Percentiles rank a stretch among this genome's conserved stretches.
Evolutionary conservation across 2,797 vertebrate genomes (phyloP).

Genomic region (Sitta carolinensis): DNA sequence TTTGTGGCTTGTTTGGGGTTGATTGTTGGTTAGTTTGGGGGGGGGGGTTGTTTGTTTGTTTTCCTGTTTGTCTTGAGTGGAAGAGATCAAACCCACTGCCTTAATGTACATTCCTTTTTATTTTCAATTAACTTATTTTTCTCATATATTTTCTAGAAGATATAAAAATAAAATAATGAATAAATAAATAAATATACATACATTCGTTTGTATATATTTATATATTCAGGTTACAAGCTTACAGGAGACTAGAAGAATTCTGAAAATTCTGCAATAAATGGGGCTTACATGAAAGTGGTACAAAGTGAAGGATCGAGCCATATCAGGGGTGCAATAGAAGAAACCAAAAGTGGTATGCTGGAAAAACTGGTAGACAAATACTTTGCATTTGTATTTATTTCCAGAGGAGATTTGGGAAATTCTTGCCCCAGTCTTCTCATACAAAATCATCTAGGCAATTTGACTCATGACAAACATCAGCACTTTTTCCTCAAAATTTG

Average conservation of each 20-base stretch:
- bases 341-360: background rate
- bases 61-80: background rate
- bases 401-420: background rate
- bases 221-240: background rate
- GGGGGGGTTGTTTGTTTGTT: no score
- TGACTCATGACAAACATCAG: background rate
- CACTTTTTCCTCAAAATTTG: background rate
- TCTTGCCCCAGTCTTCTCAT: background rate
- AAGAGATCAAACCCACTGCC: background rate
- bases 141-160: background rate
- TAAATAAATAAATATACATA: background rate
- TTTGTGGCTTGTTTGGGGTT: background rate
- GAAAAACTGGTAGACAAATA: background rate
- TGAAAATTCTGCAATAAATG: background rate
- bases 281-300: background rate
- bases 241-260: background rate
- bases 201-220: no score
- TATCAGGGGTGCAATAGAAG: background rate
- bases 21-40: background rate
- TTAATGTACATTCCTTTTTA: background rate
- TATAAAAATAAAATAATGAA: background rate
- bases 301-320: background rate
- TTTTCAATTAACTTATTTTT: background rate
- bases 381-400: background rate
- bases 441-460: fast-evolving